Evolutionary conservation across 2,113 vertebrate genomes (phyloP), one percentile per base, ranked within the genome.

Genomic region (Ageneiosus marmoratus): DNA sequence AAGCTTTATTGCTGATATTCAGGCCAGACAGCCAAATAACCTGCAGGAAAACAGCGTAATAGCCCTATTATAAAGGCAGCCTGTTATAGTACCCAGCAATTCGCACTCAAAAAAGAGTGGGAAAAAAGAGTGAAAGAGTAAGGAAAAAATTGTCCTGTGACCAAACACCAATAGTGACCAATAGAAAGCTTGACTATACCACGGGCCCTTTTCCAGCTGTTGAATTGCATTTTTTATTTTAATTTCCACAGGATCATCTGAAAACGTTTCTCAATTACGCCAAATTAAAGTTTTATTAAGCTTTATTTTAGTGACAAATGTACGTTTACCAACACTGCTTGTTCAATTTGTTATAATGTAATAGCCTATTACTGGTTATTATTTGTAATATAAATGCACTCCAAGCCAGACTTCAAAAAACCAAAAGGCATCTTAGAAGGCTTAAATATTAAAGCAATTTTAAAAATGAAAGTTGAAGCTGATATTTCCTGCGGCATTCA

Each of bases 1-100:
- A 92, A 89, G 88, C 91, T 94, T 94, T 94, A 94, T 93, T 93
- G 92, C 91, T 86, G 91, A 93, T 93, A 94, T 94, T 94, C 89
- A 93, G 91, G 82, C 90, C 84, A 92, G 93, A 94, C 93, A 92
- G 92, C 89, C 90, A 92, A 91, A 92, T 93, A 95, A 94, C 93
- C 90, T 83, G 88, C 56, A 94, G 93, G 91, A 93, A 93, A 94
- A 93, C 92, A 92, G 93, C 88, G 91, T 88, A 90, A 94, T 94
- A 93, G 93, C 91, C 93, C 86, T 87, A 88, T 83, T 90, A 89
- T 92, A 93, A 94, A 94, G 93, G 86, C 51, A 88, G 84, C 73
- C 87, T 86, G 91, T 91, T 93, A 90, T 83, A 78, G 91, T 90
- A 90, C 88, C 91, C 90, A 92, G 91, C 91, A 91, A 90, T 80